A percentile compares a stretch with the other conserved stretches of the same genome.
Evolutionary conservation across 2,113 vertebrate genomes (phyloP).

Genomic region (Opisthocomus hoazin): DNA sequence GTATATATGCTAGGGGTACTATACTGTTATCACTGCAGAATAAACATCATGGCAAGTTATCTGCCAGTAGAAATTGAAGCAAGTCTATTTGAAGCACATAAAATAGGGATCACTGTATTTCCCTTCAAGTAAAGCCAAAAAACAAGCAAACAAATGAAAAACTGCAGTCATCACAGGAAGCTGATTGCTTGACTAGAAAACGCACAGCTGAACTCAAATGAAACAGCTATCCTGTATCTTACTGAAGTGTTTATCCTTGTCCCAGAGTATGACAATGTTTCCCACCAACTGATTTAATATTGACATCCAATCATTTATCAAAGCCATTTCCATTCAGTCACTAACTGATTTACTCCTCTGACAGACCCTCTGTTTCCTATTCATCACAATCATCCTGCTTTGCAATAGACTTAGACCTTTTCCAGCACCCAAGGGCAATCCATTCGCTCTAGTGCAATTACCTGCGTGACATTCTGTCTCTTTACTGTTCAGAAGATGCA

Average conservation of each 20-base stretch:
- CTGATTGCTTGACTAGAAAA: neutral
- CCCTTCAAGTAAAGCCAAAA: neutral
- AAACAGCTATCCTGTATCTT: conserved; percentile 11
- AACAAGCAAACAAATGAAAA: neutral
- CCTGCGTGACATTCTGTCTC: conserved; percentile 20
- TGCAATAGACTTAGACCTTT: conserved; percentile 56
- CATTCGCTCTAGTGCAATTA: conserved; percentile 44
- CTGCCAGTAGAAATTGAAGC: neutral
- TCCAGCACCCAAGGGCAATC: conserved; percentile 29
- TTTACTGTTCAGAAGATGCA: neutral
- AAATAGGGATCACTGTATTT: neutral
- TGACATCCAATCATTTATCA: conserved; percentile 43
- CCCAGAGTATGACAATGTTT: neutral
- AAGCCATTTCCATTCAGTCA: conserved; percentile 40
- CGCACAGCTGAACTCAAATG: neutral
- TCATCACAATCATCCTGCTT: conserved; percentile 61
- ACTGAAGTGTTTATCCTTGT: conserved; percentile 38
- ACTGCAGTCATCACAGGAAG: neutral
- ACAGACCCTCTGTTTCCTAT: conserved; percentile 42
- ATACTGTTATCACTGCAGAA: neutral
- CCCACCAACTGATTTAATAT: conserved; percentile 30
- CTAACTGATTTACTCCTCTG: conserved; percentile 46
- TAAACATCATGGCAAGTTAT: neutral
- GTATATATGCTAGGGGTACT: neutral
- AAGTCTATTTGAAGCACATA: neutral